Evolutionary conservation across 2,888 invertebrate genomes (phyloP).

Genomic region (Ametastegia equiseti): DNA sequence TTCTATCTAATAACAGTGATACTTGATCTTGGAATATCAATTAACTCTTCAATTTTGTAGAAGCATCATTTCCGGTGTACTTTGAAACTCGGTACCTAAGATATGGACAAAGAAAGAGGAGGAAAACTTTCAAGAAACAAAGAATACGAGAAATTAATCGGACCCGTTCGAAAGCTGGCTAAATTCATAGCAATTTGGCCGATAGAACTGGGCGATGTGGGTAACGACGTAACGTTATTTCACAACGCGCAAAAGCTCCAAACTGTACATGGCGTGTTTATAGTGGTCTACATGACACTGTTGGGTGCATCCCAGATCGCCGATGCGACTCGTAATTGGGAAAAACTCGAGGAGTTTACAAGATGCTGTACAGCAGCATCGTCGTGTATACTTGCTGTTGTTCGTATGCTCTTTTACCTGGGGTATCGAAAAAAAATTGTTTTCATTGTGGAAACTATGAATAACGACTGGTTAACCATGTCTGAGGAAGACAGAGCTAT

Average conservation of each 20-base stretch:
- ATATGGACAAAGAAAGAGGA: too few species aligned
- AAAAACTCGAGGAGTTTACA: constrained; percentile 62
- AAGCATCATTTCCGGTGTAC: too few species aligned
- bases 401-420: constrained; percentile 62
- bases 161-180: constrained; percentile 57
- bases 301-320: constrained; percentile 53
- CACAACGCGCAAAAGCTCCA: neutral
- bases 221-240: neutral
- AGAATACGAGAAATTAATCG: too few species aligned
- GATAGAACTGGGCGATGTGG: constrained; percentile 48
- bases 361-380: constrained; percentile 63
- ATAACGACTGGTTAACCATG: constrained; percentile 63
- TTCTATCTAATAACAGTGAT: too few species aligned
- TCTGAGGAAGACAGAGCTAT: constrained; percentile 57
- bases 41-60: too few species aligned
- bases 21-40: too few species aligned
- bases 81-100: too few species aligned
- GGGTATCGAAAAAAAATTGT: constrained; percentile 60
- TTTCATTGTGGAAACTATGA: constrained; percentile 64
- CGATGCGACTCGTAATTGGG: constrained; percentile 59
- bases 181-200: constrained; percentile 65
- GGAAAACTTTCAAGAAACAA: too few species aligned
- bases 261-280: constrained; percentile 54
- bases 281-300: constrained; percentile 53
- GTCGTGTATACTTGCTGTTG: constrained; percentile 58